Conservation (phyloP, 2,797 vertebrate species). For the Sebastes minor region DNA sequence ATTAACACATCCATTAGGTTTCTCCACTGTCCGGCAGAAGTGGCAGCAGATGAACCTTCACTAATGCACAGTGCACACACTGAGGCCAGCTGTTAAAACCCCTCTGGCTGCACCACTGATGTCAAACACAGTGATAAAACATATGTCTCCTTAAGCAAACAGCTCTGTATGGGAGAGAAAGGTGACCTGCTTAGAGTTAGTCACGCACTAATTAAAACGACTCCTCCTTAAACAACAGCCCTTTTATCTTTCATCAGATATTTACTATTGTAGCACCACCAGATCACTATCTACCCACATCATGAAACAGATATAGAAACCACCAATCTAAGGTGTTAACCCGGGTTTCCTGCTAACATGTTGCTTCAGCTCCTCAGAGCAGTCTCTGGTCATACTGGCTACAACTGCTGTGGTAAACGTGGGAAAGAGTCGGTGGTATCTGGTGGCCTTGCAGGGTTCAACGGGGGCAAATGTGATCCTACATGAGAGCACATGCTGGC, state of each 20-base stretch:
- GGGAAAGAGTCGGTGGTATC: slow-evolving; percentile 8
- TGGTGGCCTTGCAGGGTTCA: slow-evolving; percentile 17
- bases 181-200: not conserved
- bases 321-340: not conserved
- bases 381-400: not conserved
- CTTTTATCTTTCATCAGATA: not conserved
- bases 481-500: not conserved
- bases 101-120: not conserved
- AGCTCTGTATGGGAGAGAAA: not conserved
- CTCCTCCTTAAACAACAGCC: slow-evolving; percentile 24
- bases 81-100: slow-evolving; percentile 51
- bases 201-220: not conserved
- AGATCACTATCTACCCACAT: not conserved
- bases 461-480: slow-evolving; percentile 42
- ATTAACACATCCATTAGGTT: not conserved
- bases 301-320: not conserved
- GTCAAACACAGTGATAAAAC: not conserved
- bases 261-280: not conserved
- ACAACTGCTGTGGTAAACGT: not conserved
- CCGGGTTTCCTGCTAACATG: not conserved
- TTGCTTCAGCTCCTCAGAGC: not conserved
- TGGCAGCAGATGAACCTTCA: slow-evolving; percentile 27
- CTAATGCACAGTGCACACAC: slow-evolving; percentile 48
- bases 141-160: slow-evolving; percentile 32
- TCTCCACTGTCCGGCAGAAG: not conserved